A percentile compares a stretch with the other conserved stretches of the same genome.
phyloP scores from a whole-genome alignment of 2,797 vertebrate genomes.

The Gobionotothen gibberifrons region DNA sequence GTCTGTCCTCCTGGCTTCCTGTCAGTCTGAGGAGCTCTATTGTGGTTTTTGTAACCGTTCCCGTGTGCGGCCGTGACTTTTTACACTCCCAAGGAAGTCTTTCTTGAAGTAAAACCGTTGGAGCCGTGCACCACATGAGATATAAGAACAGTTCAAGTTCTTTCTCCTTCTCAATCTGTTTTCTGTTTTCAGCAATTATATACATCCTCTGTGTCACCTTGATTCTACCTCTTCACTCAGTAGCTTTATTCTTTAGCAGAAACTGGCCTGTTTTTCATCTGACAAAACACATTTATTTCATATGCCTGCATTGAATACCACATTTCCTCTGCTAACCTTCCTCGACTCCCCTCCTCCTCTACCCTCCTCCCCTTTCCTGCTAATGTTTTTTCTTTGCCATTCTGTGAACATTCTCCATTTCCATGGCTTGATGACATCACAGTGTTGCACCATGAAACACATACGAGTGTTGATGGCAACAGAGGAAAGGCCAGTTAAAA shows the following conservation, averaged over 20 bases:
- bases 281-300: constrained; percentile 14
- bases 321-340: constrained; percentile 28
- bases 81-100: constrained; percentile 29
- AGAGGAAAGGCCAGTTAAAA: constrained; percentile 21
- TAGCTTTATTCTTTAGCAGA: constrained; percentile 30
- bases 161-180: constrained; percentile 19
- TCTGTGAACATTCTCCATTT: constrained; percentile 63
- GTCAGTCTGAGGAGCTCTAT: constrained; percentile 45
- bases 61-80: constrained; percentile 16
- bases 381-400: constrained; percentile 70
- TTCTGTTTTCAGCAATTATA: constrained; percentile 32
- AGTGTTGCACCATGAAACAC: constrained; percentile 19
- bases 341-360: constrained; percentile 18
- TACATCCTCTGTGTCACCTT: constrained; percentile 22
- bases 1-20: constrained; percentile 48
- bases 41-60: constrained; percentile 58
- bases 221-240: constrained; percentile 19
- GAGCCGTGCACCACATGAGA: constrained; percentile 6
- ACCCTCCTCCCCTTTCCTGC: constrained; percentile 54
- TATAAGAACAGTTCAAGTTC: constrained; percentile 16
- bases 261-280: constrained; percentile 55
- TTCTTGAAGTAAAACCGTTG: constrained; percentile 29
- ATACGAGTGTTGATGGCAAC: constrained; percentile 39
- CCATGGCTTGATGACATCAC: constrained; percentile 61
- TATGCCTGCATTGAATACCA: constrained; percentile 37